Evolutionary conservation across 2,888 invertebrate genomes (phyloP).

Genomic region (Agriopis marginaria): DNA sequence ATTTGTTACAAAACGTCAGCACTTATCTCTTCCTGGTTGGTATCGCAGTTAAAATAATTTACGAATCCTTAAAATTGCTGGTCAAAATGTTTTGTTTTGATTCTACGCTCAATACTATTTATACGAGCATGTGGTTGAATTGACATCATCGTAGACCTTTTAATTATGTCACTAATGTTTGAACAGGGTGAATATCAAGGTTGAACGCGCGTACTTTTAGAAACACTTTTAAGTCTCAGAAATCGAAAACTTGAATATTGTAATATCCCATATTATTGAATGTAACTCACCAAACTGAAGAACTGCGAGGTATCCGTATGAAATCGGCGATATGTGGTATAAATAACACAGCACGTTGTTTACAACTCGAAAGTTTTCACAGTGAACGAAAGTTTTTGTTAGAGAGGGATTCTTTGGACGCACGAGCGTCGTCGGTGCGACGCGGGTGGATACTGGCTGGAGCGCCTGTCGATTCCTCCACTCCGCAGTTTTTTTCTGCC

Average conservation of each 20-base stretch:
- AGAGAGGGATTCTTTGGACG: constrained; percentile 54
- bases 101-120: background rate
- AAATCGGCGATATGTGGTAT: constrained; percentile 10
- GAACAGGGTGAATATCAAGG: constrained; percentile 33
- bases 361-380: constrained; percentile 43
- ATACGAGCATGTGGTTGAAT: constrained; percentile 9
- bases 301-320: constrained; percentile 4
- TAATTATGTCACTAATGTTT: constrained; percentile 30
- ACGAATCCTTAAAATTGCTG: background rate
- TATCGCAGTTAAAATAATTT: background rate
- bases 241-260: constrained; percentile 15
- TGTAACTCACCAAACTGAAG: constrained; percentile 20
- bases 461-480: constrained; percentile 32
- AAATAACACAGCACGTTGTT: constrained; percentile 56
- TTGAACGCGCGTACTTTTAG: constrained; percentile 24
- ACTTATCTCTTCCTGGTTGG: too few relatives aligned
- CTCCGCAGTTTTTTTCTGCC: constrained; percentile 49
- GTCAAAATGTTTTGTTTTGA: constrained; percentile 3
- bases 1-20: background rate
- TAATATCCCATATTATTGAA: constrained; percentile 4
- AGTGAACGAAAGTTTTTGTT: constrained; percentile 50
- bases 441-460: constrained; percentile 65
- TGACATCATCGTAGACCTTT: constrained; percentile 14
- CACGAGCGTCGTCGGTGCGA: constrained; percentile 59
- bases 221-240: constrained; percentile 24